Conservation (phyloP, 2,113 vertebrate genomes). For the Macquaria australasica region DNA sequence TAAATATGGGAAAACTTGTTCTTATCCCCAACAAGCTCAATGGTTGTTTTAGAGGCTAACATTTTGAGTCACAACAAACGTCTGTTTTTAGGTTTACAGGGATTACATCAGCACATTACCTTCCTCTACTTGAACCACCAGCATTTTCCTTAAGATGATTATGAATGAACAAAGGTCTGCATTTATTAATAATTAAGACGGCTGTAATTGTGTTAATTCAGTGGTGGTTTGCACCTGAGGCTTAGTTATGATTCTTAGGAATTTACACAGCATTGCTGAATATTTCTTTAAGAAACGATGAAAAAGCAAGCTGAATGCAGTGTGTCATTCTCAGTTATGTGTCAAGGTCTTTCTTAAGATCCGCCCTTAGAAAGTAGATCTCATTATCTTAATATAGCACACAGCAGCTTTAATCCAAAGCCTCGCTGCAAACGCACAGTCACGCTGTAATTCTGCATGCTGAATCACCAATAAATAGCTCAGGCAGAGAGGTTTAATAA, state of each 20-base stretch:
- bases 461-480: slow-evolving; percentile 5
- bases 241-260: slow-evolving; percentile 34
- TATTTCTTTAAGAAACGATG: slow-evolving; percentile 53
- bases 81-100: slow-evolving; percentile 42
- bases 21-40: not conserved
- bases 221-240: slow-evolving; percentile 64
- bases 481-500: slow-evolving; percentile 23
- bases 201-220: slow-evolving; percentile 57
- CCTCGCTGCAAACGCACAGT: slow-evolving; percentile 12
- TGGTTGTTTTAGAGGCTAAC: slow-evolving; percentile 51
- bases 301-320: not conserved
- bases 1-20: slow-evolving; percentile 54
- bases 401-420: slow-evolving; percentile 64
- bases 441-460: not conserved
- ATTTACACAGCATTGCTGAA: not conserved
- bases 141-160: slow-evolving; percentile 61
- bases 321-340: slow-evolving; percentile 8
- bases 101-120: slow-evolving; percentile 42
- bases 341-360: slow-evolving; percentile 58
- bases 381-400: slow-evolving; percentile 73
- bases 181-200: slow-evolving; percentile 55
- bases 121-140: slow-evolving; percentile 16
- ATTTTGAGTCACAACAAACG: slow-evolving; percentile 72
- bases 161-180: slow-evolving; percentile 72
- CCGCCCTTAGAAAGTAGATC: slow-evolving; percentile 61